Evolutionary conservation across 2,888 invertebrate species (phyloP), one percentile per base, ranked within the genome.

Genomic region (Parnassius apollo): DNA sequence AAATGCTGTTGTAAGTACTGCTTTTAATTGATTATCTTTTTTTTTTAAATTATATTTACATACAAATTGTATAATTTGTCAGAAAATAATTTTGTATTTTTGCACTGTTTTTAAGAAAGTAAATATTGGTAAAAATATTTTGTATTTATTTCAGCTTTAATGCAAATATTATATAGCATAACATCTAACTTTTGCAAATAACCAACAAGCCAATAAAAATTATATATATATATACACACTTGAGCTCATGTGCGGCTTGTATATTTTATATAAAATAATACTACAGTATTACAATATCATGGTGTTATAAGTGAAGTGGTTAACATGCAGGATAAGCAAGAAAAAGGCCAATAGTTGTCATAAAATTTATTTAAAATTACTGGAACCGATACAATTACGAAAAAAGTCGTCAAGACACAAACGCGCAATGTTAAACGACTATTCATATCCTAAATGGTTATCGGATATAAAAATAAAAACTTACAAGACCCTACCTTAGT

Each of bases 391-490:
- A 88, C 84, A 88, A 76, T 81, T 82, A 84, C 79, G 66, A 61
- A 69, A 68, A 60, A 69, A 66, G 65, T 70, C 64, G 66, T 65
- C 66, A 75, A 75, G 73, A 73, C 75, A 81, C 76, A 76, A 81
- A 78, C 80, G 81, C 80, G 81, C 65, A 69, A 76, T 75, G 72
- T 78, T 73, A 76, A 76, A 77, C 76, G 73, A 73, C 68, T 66
- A 75, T 75, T 80, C 79, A 79, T 62, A 70, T 74, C 75, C 75
- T 81, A 81, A 70, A 75, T 74, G 74, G 73, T 76, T 75, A 78
- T 78, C 79, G 73, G 78, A 88, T 88, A 88, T 86, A 89, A 88
- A 88, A 87, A 87, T 88, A 87, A 87, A 86, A 87, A 88, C 80
- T 80, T 86, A 86, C 75, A 77, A 77, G 80, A 77, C 73, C 72